A percentile compares a stretch with the other conserved stretches of the same genome.
Evolutionary conservation across 1,140 invertebrate species (phyloP).

Genomic region (Hycleus cichorii): DNA sequence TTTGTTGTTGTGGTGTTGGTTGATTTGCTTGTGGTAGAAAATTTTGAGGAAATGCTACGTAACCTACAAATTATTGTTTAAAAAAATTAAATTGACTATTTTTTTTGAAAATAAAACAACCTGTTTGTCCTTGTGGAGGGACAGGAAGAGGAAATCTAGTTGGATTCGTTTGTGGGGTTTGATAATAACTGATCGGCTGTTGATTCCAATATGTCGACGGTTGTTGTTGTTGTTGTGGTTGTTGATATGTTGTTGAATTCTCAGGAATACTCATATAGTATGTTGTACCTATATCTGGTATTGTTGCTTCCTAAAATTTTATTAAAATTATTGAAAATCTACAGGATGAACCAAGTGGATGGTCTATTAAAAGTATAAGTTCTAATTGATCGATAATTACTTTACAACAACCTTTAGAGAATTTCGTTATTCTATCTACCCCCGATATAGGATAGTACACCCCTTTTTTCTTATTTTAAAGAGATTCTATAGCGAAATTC

Average conservation of each 20-base stretch:
- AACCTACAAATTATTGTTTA: conserved; percentile 6
- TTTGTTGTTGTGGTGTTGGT: conserved; percentile 9
- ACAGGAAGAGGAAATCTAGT: not conserved
- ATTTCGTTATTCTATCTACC: too few relatives aligned
- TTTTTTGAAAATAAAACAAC: not conserved
- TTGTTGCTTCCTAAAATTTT: conserved; percentile 14
- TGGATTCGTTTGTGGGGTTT: conserved; percentile 13
- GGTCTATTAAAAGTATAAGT: too few relatives aligned
- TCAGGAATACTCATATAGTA: conserved; percentile 25
- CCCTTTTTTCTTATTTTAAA: too few relatives aligned
- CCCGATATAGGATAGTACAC: too few relatives aligned
- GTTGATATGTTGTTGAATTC: conserved; percentile 24
- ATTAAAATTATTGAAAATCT: not conserved
- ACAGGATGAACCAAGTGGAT: not conserved
- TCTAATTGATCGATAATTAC: too few relatives aligned
- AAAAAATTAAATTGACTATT: not conserved
- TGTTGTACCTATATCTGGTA: conserved; percentile 19
- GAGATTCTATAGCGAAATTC: too few relatives aligned
- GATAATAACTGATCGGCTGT: conserved; percentile 27
- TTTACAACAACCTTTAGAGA: too few relatives aligned
- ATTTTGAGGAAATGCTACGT: conserved; percentile 10
- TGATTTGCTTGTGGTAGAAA: conserved; percentile 16
- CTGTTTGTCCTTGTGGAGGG: not conserved
- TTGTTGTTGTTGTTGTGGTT: conserved; percentile 7
- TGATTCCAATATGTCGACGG: conserved; percentile 27